Evolutionary conservation across 2,888 invertebrate genomes (phyloP).

Genomic region (Eupithecia subumbrata): DNA sequence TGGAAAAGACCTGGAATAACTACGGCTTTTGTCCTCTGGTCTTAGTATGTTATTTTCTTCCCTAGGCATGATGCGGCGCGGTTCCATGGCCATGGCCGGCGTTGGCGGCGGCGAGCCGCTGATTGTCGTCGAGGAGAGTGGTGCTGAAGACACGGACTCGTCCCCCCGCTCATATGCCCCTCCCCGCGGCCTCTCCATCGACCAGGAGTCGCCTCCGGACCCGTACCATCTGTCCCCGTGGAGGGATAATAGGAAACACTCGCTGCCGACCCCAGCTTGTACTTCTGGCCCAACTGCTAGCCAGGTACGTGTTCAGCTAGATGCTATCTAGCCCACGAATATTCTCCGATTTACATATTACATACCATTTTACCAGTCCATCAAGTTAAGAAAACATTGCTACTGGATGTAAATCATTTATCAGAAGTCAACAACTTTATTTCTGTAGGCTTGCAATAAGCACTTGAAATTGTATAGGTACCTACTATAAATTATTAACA

Average conservation of each 20-base stretch:
- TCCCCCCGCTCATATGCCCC: conserved; percentile 81
- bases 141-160: conserved; percentile 87
- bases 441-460: not conserved
- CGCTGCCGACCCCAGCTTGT: conserved; percentile 92
- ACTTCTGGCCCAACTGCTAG: conserved; percentile 94
- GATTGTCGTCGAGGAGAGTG: conserved; percentile 92
- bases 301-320: conserved; percentile 82
- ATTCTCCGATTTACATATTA: not conserved
- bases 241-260: conserved; percentile 92
- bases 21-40: not conserved
- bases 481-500: no score
- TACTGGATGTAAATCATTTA: not conserved
- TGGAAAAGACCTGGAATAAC: not conserved
- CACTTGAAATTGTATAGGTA: no score
- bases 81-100: conserved; percentile 85
- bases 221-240: conserved; percentile 93
- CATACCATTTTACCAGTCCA: not conserved
- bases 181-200: conserved; percentile 86
- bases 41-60: not conserved
- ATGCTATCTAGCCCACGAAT: not conserved
- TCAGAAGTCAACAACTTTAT: not conserved
- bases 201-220: conserved; percentile 91
- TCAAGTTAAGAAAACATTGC: not conserved
- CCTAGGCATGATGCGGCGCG: conserved; percentile 86
- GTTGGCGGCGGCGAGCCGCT: conserved; percentile 88